Conservation (phyloP, 2,113 vertebrate genomes). For the Pedionomus torquatus region DNA sequence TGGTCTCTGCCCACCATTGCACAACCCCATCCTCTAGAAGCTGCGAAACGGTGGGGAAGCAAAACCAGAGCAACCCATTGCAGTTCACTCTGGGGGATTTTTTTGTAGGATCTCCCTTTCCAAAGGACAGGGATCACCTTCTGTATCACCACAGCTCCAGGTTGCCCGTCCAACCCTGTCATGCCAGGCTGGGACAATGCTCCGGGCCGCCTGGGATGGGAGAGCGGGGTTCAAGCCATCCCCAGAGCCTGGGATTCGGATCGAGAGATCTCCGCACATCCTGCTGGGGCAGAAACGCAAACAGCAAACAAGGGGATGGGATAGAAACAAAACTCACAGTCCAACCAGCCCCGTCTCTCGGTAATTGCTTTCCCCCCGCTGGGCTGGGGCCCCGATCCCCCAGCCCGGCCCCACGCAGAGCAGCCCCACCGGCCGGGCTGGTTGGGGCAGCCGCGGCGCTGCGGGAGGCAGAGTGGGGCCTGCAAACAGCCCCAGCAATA, state of each 20-base stretch:
- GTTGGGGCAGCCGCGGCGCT: not conserved
- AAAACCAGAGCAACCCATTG: not conserved
- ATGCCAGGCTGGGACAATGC: not conserved
- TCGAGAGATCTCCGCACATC: fast-evolving
- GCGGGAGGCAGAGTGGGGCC: not conserved
- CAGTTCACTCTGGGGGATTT: too few species aligned
- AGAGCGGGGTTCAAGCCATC: not conserved
- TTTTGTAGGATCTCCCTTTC: not conserved
- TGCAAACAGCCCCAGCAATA: not conserved
- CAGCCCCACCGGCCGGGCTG: not conserved
- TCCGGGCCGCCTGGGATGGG: not conserved
- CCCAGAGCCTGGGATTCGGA: not conserved
- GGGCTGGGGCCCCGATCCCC: not conserved
- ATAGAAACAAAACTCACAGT: not conserved
- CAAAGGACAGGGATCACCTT: not conserved
- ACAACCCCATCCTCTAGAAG: not conserved
- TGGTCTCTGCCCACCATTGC: not conserved
- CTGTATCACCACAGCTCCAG: not conserved
- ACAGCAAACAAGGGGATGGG: not conserved
- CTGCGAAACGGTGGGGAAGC: fast-evolving
- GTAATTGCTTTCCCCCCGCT: not conserved
- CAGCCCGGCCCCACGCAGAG: not conserved
- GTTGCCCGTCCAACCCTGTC: fast-evolving
- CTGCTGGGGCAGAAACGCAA: fast-evolving
- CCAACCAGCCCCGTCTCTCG: not conserved